Conservation (phyloP, 1,140 invertebrate genomes). For the Seison nebaliae region DNA sequence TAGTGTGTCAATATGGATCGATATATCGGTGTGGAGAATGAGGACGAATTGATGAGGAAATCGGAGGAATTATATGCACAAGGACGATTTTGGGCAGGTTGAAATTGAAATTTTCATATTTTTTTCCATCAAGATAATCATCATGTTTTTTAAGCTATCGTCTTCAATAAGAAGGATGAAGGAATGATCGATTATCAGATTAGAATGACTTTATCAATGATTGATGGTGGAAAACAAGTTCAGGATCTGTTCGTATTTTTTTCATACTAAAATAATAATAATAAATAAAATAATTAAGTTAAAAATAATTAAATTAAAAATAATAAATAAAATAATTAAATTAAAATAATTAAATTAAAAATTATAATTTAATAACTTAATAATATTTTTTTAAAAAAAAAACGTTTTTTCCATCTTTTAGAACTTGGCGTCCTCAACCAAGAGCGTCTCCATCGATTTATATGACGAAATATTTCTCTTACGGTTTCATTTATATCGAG, state of each 20-base stretch:
- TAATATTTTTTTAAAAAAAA: neutral
- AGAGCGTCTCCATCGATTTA: conserved; percentile 25
- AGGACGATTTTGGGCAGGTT: conserved; percentile 3
- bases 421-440: conserved; percentile 26
- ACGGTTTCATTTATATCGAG: conserved; percentile 36
- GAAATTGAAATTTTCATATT: neutral
- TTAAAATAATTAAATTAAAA: neutral
- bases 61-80: conserved; percentile 1
- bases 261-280: conserved; percentile 44
- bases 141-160: neutral
- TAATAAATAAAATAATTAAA: conserved; percentile 4
- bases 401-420: conserved; percentile 8
- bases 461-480: conserved; percentile 35
- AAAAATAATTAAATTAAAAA: conserved; percentile 2
- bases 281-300: conserved; percentile 38
- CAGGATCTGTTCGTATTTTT: conserved; percentile 19
- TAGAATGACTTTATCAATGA: conserved; percentile 5
- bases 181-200: conserved; percentile 6
- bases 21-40: conserved; percentile 1
- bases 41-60: conserved; percentile 1
- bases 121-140: neutral
- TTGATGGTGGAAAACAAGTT: neutral
- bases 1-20: conserved; percentile 5
- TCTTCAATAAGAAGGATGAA: too few species aligned
- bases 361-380: too few species aligned